Base-by-base conservation (phyloP, 1,140 invertebrate genomes). In the Bactericera cockerelli region DNA sequence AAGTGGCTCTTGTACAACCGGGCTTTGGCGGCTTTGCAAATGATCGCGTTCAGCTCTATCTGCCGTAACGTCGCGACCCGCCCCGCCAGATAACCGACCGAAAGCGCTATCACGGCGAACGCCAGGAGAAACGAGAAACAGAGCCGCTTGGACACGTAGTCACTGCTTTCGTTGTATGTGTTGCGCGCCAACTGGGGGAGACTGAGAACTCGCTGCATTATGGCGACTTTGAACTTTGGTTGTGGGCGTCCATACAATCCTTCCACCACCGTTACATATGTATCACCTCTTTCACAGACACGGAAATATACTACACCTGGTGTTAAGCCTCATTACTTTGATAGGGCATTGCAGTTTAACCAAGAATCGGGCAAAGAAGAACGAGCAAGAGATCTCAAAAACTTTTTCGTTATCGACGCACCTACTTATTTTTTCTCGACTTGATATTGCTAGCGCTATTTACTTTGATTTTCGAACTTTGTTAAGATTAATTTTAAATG, bases 51-150 rank as follows among this genome's bases (percentile, higher is more conserved):
- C n/a, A 49, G 42, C 19, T 49, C 42, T 6, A 49, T 49, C 22
- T 49, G n/a, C 22, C 42, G 42, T 22, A 49, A n/a, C n/a, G 42
- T 49, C 22, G 42, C 42, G 3, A 49, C 42, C 3, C 42, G n/a
- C 19, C 42, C 42, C 3, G 42, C n/a, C 3, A 49, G 8, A 49
- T 49, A 49, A 4, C 42, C 42, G 42, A 16, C 42, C 22, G 22
- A 6, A 6, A 49, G 22, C n/a, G 42, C 42, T 49, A 49, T 49
- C n/a, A 49, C 4, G 4, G 42, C 42, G 19, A 49, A 49, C 3
- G 42, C 42, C 42, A 49, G 22, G n/a, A 49, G 42, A 49, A 49
- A 49, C 22, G 42, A 49, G n/a, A 49, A 49, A 49, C 42, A 49
- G 4, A 49, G n/a, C 22, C 42, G 42, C 19, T 49, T 49, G 3